Base-by-base conservation (phyloP, 2,113 vertebrate species). In the Cynoglossus semilaevis region DNA sequence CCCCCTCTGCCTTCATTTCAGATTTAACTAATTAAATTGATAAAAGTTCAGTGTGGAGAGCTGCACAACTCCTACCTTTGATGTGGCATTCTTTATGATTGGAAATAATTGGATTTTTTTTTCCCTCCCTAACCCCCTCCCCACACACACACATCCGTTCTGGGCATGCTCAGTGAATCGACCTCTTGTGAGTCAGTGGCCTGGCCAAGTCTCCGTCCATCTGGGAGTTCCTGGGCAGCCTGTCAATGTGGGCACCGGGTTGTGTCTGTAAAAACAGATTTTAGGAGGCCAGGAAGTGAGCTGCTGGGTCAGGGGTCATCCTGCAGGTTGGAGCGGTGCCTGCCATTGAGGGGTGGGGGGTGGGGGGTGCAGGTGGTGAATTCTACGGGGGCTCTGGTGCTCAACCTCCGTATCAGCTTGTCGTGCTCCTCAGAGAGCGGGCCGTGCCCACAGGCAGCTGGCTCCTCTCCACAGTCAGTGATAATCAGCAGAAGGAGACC, bases 21-120 rank as follows among this genome's bases (percentile, higher is more conserved):
- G 85, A 88, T 86, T 89, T 83, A 68, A 72, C 81, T 91, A 89
- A 92, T 92, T 90, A 89, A 91, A 90, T 85, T 88, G 84, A 92
- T 90, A 90, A 89, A 88, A 88, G 89, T 89, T 82, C 80, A 77
- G 82, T 72, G 65, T 69, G 76, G 77, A 76, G 81, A 83, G 80
- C 81, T 67, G 79, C 35, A 38, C 58, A 86, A 85, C 80, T 86
- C 83, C 82, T 86, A 89, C 86, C 90, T 91, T 91, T 91, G 89
- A 91, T 89, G 88, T 91, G 68, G 81, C 77, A 77, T 86, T 82
- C 75, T 83, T 86, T 89, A 89, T 88, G 86, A 90, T 89, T 86
- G 80, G 72, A 85, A 90, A 87, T 90, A 90, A 90, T 90, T 90
- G 87, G 85, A 89, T 90, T 85, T 78, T 60, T 52, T 57, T 62